phyloP scores from a whole-genome alignment of 2,113 vertebrate genomes.

The Odocoileus hemionus region DNA sequence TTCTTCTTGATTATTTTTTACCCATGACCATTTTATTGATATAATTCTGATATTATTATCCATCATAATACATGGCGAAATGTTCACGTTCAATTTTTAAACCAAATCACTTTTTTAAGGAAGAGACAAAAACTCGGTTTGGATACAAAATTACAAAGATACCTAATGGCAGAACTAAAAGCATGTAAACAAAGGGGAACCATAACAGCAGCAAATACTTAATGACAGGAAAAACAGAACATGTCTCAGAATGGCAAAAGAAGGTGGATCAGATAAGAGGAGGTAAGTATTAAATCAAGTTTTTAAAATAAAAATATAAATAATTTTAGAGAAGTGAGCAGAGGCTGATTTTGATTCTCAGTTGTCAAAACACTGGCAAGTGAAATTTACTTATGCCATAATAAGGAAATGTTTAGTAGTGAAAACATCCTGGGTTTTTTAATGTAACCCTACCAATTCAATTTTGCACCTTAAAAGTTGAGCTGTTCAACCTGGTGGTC shows the following conservation, averaged over 20 bases:
- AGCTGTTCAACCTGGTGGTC: not conserved
- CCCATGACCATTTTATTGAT: not conserved
- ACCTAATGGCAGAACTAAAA: not conserved
- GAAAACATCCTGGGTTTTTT: not conserved
- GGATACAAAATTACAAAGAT: slow-evolving; percentile 6
- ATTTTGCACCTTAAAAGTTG: not conserved
- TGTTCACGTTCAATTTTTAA: slow-evolving; percentile 8
- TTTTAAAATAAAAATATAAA: not conserved
- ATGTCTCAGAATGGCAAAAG: not conserved
- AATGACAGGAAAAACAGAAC: not conserved
- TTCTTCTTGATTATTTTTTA: slow-evolving; percentile 41
- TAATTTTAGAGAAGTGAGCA: slow-evolving; percentile 26
- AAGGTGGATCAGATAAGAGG: not conserved
- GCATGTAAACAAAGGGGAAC: not conserved
- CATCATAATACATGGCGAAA: not conserved
- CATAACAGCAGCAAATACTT: not conserved
- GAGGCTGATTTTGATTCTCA: not conserved
- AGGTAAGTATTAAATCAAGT: not conserved
- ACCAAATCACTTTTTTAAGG: not conserved
- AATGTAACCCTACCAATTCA: not conserved
- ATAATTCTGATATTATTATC: slow-evolving; percentile 28
- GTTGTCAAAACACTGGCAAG: not conserved
- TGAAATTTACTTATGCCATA: not conserved
- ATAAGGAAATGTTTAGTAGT: not conserved
- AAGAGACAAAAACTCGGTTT: slow-evolving; percentile 4